Evolutionary conservation across 2,888 invertebrate genomes (phyloP).

Genomic region (Lamellibrachia columna): DNA sequence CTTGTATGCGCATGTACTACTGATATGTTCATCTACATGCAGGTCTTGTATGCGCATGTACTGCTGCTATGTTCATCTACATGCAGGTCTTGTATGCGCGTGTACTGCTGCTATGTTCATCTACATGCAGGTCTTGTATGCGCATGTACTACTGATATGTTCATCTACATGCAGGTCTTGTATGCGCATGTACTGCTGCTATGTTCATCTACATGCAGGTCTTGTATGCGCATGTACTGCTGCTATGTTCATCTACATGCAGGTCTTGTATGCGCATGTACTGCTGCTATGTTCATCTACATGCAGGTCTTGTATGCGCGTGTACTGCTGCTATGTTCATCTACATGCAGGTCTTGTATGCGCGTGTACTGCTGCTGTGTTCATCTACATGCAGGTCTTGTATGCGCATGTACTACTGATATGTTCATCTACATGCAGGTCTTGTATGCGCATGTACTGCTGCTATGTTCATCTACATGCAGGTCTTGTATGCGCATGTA

Average conservation of each 20-base stretch:
- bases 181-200: no score
- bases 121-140: no score
- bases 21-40: neutral
- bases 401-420: neutral
- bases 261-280: neutral
- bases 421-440: neutral
- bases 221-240: neutral
- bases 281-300: neutral
- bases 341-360: no score
- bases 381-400: neutral
- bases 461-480: no score
- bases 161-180: no score
- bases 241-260: neutral
- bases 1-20: no score
- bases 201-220: neutral
- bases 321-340: no score
- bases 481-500: no score
- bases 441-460: neutral
- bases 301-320: no score
- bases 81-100: neutral
- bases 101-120: neutral
- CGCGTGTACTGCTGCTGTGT: no score
- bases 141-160: no score
- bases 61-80: neutral
- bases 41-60: neutral